phyloP scores from a whole-genome alignment of 2,888 invertebrate species.

The Cryptosula pallasiana region DNA sequence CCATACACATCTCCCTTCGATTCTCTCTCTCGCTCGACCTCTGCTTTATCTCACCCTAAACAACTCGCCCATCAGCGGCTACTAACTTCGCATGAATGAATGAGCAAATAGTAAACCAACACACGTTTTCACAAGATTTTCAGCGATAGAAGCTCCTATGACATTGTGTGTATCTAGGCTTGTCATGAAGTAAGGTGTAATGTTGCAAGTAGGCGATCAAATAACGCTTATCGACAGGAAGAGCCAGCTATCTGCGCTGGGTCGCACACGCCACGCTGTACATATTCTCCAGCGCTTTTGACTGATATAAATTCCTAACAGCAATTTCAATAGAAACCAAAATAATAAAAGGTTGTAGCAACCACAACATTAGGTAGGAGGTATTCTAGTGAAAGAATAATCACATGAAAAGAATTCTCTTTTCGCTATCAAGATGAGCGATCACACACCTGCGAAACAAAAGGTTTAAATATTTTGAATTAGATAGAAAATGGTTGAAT shows the following conservation, averaged over 20 bases:
- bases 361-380: no score
- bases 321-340: no score
- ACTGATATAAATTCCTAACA: no score
- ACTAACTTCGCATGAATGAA: slow-evolving; percentile 7
- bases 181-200: neutral
- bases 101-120: neutral
- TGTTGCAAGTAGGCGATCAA: slow-evolving; percentile 14
- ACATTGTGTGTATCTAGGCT: neutral
- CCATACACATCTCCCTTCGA: no score
- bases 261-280: no score
- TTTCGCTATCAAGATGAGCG: neutral
- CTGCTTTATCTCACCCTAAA: no score
- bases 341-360: no score
- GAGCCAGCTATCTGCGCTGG: no score
- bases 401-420: neutral
- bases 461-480: slow-evolving; percentile 16
- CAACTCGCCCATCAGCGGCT: no score
- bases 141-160: neutral
- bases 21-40: no score
- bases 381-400: no score
- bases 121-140: slow-evolving; percentile 14
- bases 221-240: neutral
- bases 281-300: no score
- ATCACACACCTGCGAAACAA: slow-evolving; percentile 15
- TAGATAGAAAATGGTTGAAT: slow-evolving; percentile 1